These are phyloP conservation scores for Drosophila baimaii DNA, from an alignment of 1,140 invertebrate genomes.

Conservation along the genomic window DNA sequence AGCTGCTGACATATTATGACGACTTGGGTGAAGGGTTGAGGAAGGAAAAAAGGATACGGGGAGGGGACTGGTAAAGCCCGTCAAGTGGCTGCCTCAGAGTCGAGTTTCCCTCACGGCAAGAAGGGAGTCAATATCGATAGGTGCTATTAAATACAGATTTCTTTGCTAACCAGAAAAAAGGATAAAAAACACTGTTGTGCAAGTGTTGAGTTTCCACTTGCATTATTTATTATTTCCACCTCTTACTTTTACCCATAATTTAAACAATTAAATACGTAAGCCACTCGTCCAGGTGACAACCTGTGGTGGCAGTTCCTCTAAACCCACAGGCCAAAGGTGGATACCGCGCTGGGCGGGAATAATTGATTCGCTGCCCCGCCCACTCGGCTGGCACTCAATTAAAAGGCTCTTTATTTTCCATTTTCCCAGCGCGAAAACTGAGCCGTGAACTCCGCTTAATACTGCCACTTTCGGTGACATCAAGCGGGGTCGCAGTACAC, in stretches of 20 bases:
- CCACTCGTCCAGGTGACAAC: no score
- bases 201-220: no score
- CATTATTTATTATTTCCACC: neutral
- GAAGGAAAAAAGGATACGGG: no score
- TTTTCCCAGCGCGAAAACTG: conserved; percentile 2
- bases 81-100: conserved; percentile 24
- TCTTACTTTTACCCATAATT: neutral
- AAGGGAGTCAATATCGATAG: conserved; percentile 10
- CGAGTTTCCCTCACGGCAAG: conserved; percentile 3
- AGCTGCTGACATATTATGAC: conserved; percentile 32
- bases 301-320: no score
- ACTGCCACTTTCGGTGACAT: neutral
- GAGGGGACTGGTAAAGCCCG: conserved; percentile 4
- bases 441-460: conserved; percentile 7
- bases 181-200: no score
- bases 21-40: conserved; percentile 6
- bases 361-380: conserved; percentile 11
- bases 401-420: conserved; percentile 15
- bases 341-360: conserved; percentile 1
- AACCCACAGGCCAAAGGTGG: no score
- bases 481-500: neutral
- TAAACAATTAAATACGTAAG: neutral
- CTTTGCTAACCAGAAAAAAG: no score
- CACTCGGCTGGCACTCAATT: conserved; percentile 24
- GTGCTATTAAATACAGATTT: conserved; percentile 20